Evolutionary conservation across 1,140 invertebrate genomes (phyloP).

Genomic region (Apis cerana): DNA sequence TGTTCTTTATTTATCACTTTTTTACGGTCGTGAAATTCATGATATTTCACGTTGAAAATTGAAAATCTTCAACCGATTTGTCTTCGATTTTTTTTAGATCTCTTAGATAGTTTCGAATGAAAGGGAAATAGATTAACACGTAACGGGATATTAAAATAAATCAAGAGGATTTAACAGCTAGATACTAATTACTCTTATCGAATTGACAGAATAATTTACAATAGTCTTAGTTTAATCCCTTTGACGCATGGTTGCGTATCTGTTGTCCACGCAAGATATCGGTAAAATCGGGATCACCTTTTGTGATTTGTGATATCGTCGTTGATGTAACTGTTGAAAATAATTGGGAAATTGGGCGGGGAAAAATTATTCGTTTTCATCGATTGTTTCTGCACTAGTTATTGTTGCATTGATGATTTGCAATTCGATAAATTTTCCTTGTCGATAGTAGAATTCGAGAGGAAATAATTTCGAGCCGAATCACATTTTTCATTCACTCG

Average conservation of each 20-base stretch:
- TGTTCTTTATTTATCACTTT: background rate
- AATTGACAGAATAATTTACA: constrained; percentile 35
- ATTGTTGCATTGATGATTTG: background rate
- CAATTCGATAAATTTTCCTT: background rate
- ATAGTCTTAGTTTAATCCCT: constrained; percentile 33
- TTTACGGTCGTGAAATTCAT: background rate
- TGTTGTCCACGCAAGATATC: background rate
- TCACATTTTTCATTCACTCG: background rate
- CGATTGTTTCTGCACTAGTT: background rate
- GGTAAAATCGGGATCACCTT: background rate
- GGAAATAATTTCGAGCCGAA: background rate
- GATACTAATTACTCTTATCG: constrained; percentile 38
- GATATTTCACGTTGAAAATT: background rate
- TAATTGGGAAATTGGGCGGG: background rate
- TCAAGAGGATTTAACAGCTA: constrained; percentile 3
- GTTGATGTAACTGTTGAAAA: background rate
- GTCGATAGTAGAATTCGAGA: background rate
- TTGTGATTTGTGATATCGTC: constrained; percentile 16
- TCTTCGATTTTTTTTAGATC: background rate
- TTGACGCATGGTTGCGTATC: constrained; percentile 6
- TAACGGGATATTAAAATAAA: no score
- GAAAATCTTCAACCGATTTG: background rate
- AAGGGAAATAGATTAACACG: background rate
- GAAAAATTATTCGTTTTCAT: background rate
- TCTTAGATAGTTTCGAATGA: background rate